phyloP scores from a whole-genome alignment of 2,113 vertebrate species.

The Aviceda subcristata region DNA sequence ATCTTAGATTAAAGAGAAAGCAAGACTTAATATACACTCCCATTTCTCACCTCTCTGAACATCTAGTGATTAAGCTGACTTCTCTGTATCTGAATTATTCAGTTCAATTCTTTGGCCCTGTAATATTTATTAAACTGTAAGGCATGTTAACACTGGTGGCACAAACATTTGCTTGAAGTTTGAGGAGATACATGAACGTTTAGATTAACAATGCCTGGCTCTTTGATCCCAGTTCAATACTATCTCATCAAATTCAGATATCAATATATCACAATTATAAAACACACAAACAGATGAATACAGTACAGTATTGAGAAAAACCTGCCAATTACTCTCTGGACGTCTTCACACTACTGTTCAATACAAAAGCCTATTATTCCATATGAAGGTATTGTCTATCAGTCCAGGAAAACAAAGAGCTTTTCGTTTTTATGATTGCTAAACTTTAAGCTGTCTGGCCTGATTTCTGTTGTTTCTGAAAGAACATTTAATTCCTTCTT shows the following conservation, averaged over 20 bases:
- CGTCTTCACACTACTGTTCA: not conserved
- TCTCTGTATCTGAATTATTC: not conserved
- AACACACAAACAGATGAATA: not conserved
- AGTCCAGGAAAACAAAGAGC: not conserved
- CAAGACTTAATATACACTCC: not conserved
- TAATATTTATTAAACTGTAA: not conserved
- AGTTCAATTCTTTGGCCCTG: not conserved
- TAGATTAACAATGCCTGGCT: not conserved
- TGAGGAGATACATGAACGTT: not conserved
- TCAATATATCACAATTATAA: not conserved
- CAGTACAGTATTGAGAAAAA: not conserved
- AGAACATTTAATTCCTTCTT: not conserved
- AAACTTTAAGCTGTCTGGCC: not conserved
- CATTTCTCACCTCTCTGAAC: not conserved
- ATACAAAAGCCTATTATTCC: not conserved
- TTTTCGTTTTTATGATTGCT: not conserved
- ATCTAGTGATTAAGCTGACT: not conserved
- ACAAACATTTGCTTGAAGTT: not conserved
- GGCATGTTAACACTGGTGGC: not conserved
- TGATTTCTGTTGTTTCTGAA: not conserved
- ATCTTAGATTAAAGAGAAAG: not conserved
- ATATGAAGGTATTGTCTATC: not conserved
- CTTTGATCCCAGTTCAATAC: not conserved
- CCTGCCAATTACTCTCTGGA: not conserved
- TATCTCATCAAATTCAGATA: not conserved